phyloP scores from a whole-genome alignment of 2,113 vertebrate species.

The Calidris pygmaea region DNA sequence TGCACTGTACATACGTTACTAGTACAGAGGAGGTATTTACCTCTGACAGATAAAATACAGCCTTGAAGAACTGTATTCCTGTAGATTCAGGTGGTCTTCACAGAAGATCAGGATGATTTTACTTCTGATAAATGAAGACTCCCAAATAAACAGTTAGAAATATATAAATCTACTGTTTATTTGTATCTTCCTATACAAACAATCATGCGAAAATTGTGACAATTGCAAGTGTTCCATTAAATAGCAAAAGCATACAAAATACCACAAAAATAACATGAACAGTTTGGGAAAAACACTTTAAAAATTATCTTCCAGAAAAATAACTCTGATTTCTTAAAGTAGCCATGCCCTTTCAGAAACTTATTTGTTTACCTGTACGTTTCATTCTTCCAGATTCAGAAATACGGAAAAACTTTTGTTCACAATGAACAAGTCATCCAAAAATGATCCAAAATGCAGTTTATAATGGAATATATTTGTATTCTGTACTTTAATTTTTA shows the following conservation, averaged over 20 bases:
- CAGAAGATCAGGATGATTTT: background rate
- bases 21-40: background rate
- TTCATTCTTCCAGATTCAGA: background rate
- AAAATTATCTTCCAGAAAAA: background rate
- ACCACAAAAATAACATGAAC: background rate
- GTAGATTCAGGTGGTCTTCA: background rate
- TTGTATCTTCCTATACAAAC: background rate
- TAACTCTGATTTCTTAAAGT: background rate
- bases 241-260: background rate
- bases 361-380: background rate
- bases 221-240: background rate
- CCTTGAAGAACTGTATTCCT: background rate
- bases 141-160: background rate
- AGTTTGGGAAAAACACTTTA: background rate
- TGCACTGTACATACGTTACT: accelerated
- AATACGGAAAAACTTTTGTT: background rate
- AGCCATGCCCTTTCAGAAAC: background rate
- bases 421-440: background rate
- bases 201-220: background rate
- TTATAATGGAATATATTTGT: background rate
- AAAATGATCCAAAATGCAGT: background rate
- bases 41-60: background rate
- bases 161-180: background rate
- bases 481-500: background rate
- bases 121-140: background rate